Conservation (phyloP, 2,113 vertebrate species). For the Malurus alboscapulatus region DNA sequence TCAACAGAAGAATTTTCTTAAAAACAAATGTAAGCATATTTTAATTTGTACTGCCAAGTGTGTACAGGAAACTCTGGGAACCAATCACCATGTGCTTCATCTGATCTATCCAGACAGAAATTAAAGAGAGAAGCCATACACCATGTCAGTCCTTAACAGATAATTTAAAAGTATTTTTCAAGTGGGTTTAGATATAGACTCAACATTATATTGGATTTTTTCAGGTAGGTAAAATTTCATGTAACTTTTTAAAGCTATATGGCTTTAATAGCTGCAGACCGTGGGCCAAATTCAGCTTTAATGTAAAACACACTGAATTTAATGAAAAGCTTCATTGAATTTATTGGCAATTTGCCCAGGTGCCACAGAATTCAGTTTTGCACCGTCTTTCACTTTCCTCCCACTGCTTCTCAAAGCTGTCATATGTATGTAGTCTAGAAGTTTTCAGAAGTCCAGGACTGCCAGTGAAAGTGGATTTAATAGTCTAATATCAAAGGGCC, state of each 20-base stretch:
- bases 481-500: neutral
- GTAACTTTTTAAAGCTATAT: conserved; percentile 11
- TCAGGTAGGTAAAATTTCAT: conserved; percentile 14
- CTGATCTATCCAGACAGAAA: neutral
- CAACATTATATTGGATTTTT: conserved; percentile 11
- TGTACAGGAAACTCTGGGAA: neutral
- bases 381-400: conserved; percentile 15
- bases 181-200: conserved; percentile 12
- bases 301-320: conserved; percentile 16
- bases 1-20: neutral
- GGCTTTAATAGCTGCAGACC: conserved; percentile 2
- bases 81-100: neutral
- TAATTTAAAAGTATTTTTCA: conserved; percentile 12
- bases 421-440: neutral
- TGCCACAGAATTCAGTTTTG: conserved; percentile 16
- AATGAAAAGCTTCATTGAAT: conserved; percentile 45
- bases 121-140: neutral
- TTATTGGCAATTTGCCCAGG: conserved; percentile 35
- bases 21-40: neutral
- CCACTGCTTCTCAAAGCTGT: conserved; percentile 21
- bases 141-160: neutral
- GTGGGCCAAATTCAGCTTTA: conserved; percentile 13
- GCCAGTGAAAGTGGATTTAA: neutral
- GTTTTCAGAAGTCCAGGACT: conserved; percentile 16
- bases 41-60: neutral